Conservation (phyloP, 2,797 vertebrate genomes). For the Trematomus bernacchii region DNA sequence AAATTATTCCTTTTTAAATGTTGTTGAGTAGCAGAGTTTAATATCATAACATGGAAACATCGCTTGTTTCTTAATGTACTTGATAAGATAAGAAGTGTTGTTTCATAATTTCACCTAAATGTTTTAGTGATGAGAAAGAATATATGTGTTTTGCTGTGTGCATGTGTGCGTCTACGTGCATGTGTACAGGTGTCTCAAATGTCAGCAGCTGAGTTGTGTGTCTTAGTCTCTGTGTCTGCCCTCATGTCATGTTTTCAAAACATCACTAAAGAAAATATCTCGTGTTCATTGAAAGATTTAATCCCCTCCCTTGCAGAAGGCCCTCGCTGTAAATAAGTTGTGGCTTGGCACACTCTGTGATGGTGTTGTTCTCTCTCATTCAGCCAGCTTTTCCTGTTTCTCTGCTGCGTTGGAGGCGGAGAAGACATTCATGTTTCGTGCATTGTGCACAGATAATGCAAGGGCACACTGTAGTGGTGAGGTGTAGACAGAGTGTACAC, state of each 20-base stretch:
- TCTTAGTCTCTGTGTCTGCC: slow-evolving; percentile 36
- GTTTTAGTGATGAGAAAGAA: slow-evolving; percentile 1
- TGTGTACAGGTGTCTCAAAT: slow-evolving; percentile 28
- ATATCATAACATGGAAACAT: neutral
- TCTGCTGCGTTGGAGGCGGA: neutral
- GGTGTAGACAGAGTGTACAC: slow-evolving; percentile 19
- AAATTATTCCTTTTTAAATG: neutral
- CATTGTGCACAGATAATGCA: slow-evolving; percentile 13
- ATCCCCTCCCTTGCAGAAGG: slow-evolving; percentile 36
- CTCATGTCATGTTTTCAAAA: slow-evolving; percentile 62
- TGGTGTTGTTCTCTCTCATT: slow-evolving; percentile 1
- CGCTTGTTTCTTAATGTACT: too few relatives aligned
- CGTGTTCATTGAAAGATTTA: slow-evolving; percentile 47
- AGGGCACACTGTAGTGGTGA: slow-evolving; percentile 7
- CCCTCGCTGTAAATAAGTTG: slow-evolving; percentile 47
- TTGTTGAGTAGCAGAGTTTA: too few relatives aligned
- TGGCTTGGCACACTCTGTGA: slow-evolving; percentile 23
- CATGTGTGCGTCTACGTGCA: neutral
- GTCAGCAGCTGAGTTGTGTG: slow-evolving; percentile 31
- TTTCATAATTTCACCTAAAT: neutral
- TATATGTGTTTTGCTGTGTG: neutral
- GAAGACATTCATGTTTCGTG: slow-evolving; percentile 4
- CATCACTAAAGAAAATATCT: slow-evolving; percentile 45
- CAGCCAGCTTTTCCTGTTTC: slow-evolving; percentile 54
- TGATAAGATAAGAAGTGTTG: neutral